phyloP scores from a whole-genome alignment of 2,113 vertebrate genomes.

The Leptosomus discolor region DNA sequence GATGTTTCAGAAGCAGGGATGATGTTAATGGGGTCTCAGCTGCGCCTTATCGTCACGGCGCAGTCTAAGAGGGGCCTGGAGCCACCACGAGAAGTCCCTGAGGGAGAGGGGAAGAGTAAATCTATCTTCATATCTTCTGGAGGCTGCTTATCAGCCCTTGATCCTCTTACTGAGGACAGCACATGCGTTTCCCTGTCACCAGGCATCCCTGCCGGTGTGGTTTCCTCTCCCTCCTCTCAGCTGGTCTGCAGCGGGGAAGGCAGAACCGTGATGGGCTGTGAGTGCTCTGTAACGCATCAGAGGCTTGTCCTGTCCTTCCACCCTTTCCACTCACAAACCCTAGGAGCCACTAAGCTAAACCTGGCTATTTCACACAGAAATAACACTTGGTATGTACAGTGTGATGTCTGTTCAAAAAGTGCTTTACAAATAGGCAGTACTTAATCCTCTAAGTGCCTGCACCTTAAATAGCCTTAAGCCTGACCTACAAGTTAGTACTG shows the following conservation, averaged over 20 bases:
- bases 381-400: background rate
- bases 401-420: background rate
- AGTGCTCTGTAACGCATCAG: background rate
- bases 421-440: background rate
- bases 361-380: background rate
- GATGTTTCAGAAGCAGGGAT: background rate
- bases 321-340: background rate
- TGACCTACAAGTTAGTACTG: background rate
- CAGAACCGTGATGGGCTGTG: background rate
- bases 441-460: background rate
- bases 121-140: background rate
- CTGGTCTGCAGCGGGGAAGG: background rate
- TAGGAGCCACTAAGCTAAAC: background rate
- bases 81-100: background rate
- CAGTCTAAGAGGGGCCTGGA: background rate
- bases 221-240: background rate
- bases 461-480: background rate
- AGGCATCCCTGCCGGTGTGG: background rate
- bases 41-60: background rate
- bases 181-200: background rate
- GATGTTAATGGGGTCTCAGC: background rate
- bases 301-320: background rate
- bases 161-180: constrained; percentile 14
- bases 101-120: background rate
- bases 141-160: background rate